Conservation (phyloP, 2,888 invertebrate genomes). For the Peribatodes rhomboidaria region DNA sequence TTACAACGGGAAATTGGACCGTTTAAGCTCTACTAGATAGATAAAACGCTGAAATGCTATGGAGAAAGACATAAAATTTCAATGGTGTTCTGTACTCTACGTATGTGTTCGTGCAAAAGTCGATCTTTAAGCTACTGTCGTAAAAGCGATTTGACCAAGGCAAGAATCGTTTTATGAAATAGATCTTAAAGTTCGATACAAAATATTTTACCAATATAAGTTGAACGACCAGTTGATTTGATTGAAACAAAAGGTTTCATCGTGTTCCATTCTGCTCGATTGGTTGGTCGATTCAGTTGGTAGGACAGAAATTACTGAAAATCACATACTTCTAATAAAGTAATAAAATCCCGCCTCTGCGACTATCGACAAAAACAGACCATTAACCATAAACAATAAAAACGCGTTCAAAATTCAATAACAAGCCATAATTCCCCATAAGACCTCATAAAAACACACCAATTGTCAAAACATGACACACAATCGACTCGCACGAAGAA, state of each 20-base stretch:
- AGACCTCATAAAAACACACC: constrained; percentile 46
- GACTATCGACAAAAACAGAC: neutral
- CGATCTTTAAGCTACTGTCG: neutral
- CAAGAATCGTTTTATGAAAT: neutral
- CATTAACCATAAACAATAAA: constrained; percentile 22
- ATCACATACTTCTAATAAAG: neutral
- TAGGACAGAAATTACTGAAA: no score
- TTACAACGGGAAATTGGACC: constrained; percentile 55
- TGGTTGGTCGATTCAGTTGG: no score
- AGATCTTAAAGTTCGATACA: neutral
- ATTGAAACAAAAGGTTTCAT: no score
- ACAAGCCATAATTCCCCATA: constrained; percentile 32
- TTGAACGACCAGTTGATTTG: no score
- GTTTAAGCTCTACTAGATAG: neutral
- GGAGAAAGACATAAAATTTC: neutral
- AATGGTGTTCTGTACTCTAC: neutral
- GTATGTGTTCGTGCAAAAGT: neutral
- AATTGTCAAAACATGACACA: constrained; percentile 58
- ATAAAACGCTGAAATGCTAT: neutral
- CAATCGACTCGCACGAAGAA: constrained; percentile 72
- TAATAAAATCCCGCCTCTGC: neutral
- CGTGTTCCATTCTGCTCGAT: no score
- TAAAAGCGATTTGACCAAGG: neutral
- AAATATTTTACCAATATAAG: no score
- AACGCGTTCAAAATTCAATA: constrained; percentile 34